Evolutionary conservation across 2,888 invertebrate genomes (phyloP), one percentile per base, ranked within the genome.

Genomic region (Oasisia sp.): DNA sequence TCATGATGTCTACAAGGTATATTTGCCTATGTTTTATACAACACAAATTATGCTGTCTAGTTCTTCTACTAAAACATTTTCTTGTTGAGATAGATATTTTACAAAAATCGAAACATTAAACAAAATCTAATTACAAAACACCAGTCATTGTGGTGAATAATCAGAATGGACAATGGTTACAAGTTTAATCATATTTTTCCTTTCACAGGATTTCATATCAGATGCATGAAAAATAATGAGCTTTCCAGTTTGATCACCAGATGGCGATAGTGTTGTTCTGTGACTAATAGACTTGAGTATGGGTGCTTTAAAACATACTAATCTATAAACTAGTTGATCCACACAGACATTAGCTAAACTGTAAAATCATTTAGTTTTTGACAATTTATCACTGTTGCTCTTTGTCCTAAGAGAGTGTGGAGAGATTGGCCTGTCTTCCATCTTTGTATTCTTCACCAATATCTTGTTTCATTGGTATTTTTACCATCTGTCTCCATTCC

Each of bases 1-100:
- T 27, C 95, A 95, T 92, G 95, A 95, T 92, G 95, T 95, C 0
- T 96, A 95, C 93, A 95, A 95, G 94, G 95, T 95, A 58, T 27
- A 19, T 11, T 38, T 89, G 91, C 7, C 74, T 74, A 1, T 27
- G 27, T 19, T 19, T 74, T 4, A 5, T 74, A 19, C 7, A 27
- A 19, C 27, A 19, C 1, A 38, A 38, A 38, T 38, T 38, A 38
- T 4, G 38, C 38, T 38, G 4, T 38, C 38, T 2, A 38, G 38
- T 38, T 38, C 38, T 38, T 38, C 38, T 38, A 38, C 1, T 38
- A 4, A 38, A 38, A 38, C 38, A 38, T 56, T 9, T 56, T 56
- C 56, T 56, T 56, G 56, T 56, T 56, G 4, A 56, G 12, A 56
- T 56, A 56, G 12, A 56, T 56, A 56, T 56, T 56, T 56, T 19